Evolutionary conservation across 2,113 vertebrate genomes (phyloP).

Genomic region (Riparia riparia): DNA sequence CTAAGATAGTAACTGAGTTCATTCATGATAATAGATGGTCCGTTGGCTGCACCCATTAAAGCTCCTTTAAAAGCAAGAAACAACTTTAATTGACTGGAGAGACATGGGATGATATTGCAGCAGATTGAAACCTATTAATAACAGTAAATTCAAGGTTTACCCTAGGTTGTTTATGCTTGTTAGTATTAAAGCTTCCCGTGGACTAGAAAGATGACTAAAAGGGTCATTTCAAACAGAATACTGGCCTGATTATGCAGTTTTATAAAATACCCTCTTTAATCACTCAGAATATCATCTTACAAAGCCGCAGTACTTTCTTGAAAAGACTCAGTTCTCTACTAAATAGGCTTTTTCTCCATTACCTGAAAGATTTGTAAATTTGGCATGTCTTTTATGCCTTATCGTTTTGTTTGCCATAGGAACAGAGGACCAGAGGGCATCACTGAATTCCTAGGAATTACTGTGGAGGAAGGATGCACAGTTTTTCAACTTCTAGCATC

Average conservation of each 20-base stretch:
- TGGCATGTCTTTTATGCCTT: background rate
- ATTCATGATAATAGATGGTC: constrained; percentile 72
- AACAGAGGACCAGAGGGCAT: background rate
- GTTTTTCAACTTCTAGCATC: background rate
- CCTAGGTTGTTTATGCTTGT: constrained; percentile 41
- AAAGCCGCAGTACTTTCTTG: background rate
- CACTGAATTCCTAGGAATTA: background rate
- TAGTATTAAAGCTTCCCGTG: constrained; percentile 9
- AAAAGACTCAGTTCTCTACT: background rate
- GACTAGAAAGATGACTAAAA: constrained; percentile 36
- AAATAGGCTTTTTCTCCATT: background rate
- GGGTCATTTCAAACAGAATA: constrained; percentile 1
- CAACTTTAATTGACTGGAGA: constrained; percentile 65
- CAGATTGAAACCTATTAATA: constrained; percentile 63
- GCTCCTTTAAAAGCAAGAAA: constrained; percentile 66
- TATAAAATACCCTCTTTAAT: background rate
- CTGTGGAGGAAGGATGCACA: background rate
- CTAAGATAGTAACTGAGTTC: constrained; percentile 67
- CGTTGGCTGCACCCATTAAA: constrained; percentile 66
- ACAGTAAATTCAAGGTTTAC: constrained; percentile 55
- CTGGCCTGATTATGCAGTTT: background rate
- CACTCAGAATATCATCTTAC: background rate
- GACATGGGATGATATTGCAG: constrained; percentile 33
- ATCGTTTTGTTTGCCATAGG: background rate
- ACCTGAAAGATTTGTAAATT: background rate